Evolutionary conservation across 2,113 vertebrate species (phyloP), one percentile per base, ranked within the genome.

Genomic region (Salvator merianae): DNA sequence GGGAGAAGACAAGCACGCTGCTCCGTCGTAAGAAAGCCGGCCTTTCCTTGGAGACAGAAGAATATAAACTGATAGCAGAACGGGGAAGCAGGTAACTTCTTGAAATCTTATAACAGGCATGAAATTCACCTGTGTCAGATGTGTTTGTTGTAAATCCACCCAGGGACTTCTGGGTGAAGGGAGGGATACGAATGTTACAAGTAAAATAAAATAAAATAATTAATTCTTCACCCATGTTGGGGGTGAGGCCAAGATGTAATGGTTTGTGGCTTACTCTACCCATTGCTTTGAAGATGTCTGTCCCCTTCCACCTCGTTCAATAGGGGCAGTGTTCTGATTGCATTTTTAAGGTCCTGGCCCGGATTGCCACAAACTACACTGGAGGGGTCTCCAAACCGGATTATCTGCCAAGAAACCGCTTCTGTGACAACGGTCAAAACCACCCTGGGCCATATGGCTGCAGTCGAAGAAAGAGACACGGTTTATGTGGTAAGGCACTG

Each of bases 371-470:
- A 86, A 71, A 95, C 93, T 0, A 86, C 91, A 20, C 62, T 93
- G 65, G 77, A 78, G 24, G 76, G 85, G 1, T 3, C 77, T 78
- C 91, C 92, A 90, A 92, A 87, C 85, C 91, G 75, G 77, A 77
- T 91, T 50, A 75, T 95, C 1, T 88, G 82, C 80, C 75, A 1
- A 88, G 92, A 91, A 95, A 98, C 95, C 20, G 88, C 89, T 3
- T 94, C 97, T 0, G 89, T 98, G 86, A 97, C 94, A 82, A 91
- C 98, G 83, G 71, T 92, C 79, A 97, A 98, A 91, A 97, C 95
- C 2, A 97, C 96, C 0, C 91, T 92, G 91, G 93, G 89, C 88
- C 95, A 98, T 10, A 28, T 93, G 80, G 95, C 96, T 81, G 93
- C 93, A 0, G 74, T 96, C 36, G 93, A 95, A 71, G 94, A 95